Evolutionary conservation across 2,113 vertebrate species (phyloP), one percentile per base, ranked within the genome.

Genomic region (Empidonax traillii): DNA sequence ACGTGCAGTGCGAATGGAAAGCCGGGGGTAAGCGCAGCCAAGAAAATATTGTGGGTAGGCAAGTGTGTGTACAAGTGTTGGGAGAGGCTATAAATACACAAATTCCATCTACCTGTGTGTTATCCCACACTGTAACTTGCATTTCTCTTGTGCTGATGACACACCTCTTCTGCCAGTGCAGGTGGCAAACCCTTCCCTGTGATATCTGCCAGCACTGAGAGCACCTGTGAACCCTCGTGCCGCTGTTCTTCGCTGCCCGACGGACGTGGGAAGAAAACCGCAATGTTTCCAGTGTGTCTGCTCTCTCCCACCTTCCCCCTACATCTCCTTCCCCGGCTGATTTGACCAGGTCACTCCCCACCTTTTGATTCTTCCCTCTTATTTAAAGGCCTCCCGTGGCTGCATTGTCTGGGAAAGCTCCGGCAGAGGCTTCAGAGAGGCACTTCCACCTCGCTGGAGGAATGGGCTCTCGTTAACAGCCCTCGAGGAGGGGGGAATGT

Each of bases 331-430:
- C 77, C 79, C 27, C 49, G 41, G 67, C 74, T 83, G 85, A 79
- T 90, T 52, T 93, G 90, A 93, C 67, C 85, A 95, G 85, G 85
- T 96, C 85, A 53, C 44, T 88, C 87, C 63, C 69, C 51, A 47
- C 80, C 71, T 94, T 95, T 95, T 85, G 58, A 72, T 90, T 76
- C 63, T 79, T 85, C 53, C 49, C 71, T 94, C 62, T 85, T 44
- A 52, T 35, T 87, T 86, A 49, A 76, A 83, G 92, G 23, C 74
- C 82, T 76, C 92, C 94, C 0, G 4, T 79, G 74, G 90, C 92
- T 79, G 71, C 85, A 85, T 88, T 95, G 78, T 94, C 87, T 93
- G 87, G 37, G 92, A 44, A 44, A 91, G 79, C 85, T 88, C 71
- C 41, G 58, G 69, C 61, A 80, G 71, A 94, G 83, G 80, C 51